phyloP scores from a whole-genome alignment of 2,113 vertebrate genomes.

The Grantiella picta region DNA sequence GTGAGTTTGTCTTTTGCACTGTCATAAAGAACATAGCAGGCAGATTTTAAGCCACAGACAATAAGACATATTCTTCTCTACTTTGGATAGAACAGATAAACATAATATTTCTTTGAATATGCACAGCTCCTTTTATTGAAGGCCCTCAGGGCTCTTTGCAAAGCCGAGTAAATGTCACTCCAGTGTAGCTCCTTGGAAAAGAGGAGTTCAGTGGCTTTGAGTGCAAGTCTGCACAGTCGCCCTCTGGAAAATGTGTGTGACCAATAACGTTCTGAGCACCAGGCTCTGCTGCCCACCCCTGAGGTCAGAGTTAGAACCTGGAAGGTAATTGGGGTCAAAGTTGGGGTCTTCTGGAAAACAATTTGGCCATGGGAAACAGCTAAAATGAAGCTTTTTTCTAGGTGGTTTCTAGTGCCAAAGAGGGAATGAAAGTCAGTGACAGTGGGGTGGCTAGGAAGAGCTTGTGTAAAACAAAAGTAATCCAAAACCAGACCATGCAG shows the following conservation, averaged over 20 bases:
- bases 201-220: not conserved
- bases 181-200: not conserved
- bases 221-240: not conserved
- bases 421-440: not conserved
- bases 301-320: not conserved
- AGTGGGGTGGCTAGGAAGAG: not conserved
- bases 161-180: not conserved
- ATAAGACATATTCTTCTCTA: not conserved
- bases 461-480: constrained; percentile 5
- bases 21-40: not conserved
- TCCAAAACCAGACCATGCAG: not conserved
- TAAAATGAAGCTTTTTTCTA: not conserved
- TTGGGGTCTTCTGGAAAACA: not conserved
- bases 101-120: not conserved
- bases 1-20: not conserved
- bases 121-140: not conserved
- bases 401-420: not conserved
- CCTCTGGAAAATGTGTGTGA: not conserved
- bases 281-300: not conserved
- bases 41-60: not conserved
- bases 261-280: not conserved
- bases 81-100: not conserved
- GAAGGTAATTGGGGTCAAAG: not conserved
- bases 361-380: not conserved
- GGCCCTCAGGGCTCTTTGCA: not conserved